These are phyloP conservation scores for Bradypodion ventrale DNA, from an alignment of 2,797 vertebrate genomes.

Conservation along the genomic window DNA sequence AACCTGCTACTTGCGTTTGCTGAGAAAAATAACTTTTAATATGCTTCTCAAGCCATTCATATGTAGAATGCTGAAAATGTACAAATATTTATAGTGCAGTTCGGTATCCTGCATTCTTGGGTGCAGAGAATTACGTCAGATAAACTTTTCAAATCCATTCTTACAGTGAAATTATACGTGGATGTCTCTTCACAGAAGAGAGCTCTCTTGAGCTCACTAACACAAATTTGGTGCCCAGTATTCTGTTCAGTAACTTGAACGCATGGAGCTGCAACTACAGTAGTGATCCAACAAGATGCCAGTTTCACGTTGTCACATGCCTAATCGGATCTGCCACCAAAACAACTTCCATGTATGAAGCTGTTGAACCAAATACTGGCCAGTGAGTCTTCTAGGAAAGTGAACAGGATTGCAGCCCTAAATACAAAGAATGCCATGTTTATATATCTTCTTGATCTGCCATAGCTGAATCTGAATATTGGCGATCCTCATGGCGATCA, in stretches of 20 bases:
- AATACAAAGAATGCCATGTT: too few relatives aligned
- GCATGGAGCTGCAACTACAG: too few relatives aligned
- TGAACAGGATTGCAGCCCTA: not conserved
- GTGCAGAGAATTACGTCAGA: not conserved
- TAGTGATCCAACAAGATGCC: too few relatives aligned
- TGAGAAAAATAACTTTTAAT: not conserved
- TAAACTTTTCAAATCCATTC: not conserved
- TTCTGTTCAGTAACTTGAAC: too few relatives aligned
- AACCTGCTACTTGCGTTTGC: not conserved
- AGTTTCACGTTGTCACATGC: too few relatives aligned
- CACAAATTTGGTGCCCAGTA: too few relatives aligned
- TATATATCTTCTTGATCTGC: too few relatives aligned
- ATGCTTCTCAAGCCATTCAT: not conserved
- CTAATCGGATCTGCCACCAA: too few relatives aligned
- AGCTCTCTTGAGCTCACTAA: not conserved
- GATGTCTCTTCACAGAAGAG: not conserved
- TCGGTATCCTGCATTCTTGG: not conserved
- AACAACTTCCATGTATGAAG: too few relatives aligned
- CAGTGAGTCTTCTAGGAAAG: not conserved
- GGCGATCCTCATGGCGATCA: too few relatives aligned
- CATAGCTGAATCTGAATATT: too few relatives aligned
- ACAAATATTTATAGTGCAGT: not conserved
- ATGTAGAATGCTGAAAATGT: not conserved
- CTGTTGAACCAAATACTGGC: not conserved
- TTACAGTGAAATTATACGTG: not conserved